A percentile compares a stretch with the other conserved stretches of the same genome.
These are phyloP conservation scores for Distichodus sexfasciatus DNA, from an alignment of 2,797 vertebrate species.

Conservation along the genomic window DNA sequence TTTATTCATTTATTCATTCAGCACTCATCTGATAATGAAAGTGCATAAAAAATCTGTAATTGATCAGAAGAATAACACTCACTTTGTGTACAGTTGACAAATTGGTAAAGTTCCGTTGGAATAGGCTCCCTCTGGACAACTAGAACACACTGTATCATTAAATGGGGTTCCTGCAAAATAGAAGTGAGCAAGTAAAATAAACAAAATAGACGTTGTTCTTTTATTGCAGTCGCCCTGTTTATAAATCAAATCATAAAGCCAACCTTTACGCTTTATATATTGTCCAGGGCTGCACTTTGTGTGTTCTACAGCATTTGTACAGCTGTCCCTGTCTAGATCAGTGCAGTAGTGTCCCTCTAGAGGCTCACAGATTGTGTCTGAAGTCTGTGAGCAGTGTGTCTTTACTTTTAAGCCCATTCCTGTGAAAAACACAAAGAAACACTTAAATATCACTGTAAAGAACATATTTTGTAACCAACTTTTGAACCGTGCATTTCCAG, in stretches of 20 bases:
- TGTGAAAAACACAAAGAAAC: slow-evolving; percentile 32
- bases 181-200: too few relatives aligned
- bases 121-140: slow-evolving; percentile 52
- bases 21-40: too few relatives aligned
- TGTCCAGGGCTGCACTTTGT: slow-evolving; percentile 53
- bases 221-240: too few relatives aligned
- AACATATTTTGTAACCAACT: neutral
- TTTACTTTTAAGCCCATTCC: slow-evolving; percentile 32
- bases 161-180: slow-evolving; percentile 51
- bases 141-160: slow-evolving; percentile 53
- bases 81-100: slow-evolving; percentile 58
- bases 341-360: slow-evolving; percentile 55
- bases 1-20: neutral
- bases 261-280: slow-evolving; percentile 53
- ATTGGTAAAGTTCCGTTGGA: slow-evolving; percentile 48
- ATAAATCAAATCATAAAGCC: slow-evolving; percentile 1
- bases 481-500: too few relatives aligned
- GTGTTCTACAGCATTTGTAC: slow-evolving; percentile 42
- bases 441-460: neutral
- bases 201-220: too few relatives aligned
- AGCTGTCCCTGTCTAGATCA: rapidly evolving
- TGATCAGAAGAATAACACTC: slow-evolving; percentile 20
- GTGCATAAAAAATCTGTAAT: too few relatives aligned
- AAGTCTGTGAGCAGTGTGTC: neutral
- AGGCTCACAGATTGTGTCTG: slow-evolving; percentile 52